A percentile compares a stretch with the other conserved stretches of the same genome.
Evolutionary conservation across 2,113 vertebrate species (phyloP).

Genomic region (Orientallactaga bullata): DNA sequence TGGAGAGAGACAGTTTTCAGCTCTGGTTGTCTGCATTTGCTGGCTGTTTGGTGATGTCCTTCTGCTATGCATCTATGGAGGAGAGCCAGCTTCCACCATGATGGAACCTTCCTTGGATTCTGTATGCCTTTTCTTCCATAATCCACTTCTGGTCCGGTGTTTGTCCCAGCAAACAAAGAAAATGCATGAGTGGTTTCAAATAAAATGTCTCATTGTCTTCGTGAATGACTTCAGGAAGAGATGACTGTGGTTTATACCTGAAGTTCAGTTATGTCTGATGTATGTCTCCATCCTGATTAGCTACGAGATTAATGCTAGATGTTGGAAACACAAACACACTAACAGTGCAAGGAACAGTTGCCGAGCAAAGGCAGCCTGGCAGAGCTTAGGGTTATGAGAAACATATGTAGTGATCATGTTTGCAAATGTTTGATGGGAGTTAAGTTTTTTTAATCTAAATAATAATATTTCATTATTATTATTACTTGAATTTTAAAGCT

Average conservation of each 20-base stretch:
- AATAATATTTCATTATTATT: not conserved
- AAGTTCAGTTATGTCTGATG: not conserved
- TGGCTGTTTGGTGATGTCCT: too few species aligned
- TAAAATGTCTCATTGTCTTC: not conserved
- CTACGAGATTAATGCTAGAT: not conserved
- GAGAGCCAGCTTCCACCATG: too few species aligned
- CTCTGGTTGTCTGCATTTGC: too few species aligned
- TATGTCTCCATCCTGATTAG: not conserved
- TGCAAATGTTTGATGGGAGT: not conserved
- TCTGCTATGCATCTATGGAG: too few species aligned
- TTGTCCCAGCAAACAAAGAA: too few species aligned
- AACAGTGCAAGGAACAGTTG: not conserved
- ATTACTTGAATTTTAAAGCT: not conserved
- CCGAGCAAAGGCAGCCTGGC: not conserved
- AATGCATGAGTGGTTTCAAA: not conserved
- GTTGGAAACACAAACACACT: not conserved
- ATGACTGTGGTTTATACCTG: fast-evolving
- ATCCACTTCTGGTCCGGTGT: too few species aligned
- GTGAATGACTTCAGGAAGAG: not conserved
- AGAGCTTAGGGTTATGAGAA: not conserved
- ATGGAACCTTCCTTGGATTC: too few species aligned
- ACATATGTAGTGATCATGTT: not conserved
- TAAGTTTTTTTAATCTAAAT: not conserved
- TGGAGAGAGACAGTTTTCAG: too few species aligned
- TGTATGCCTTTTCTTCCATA: too few species aligned